Percentiles rank a stretch among this genome's conserved stretches.
These are phyloP conservation scores for Xylocopa sonorina DNA, from an alignment of 1,140 invertebrate species.

Conservation along the genomic window DNA sequence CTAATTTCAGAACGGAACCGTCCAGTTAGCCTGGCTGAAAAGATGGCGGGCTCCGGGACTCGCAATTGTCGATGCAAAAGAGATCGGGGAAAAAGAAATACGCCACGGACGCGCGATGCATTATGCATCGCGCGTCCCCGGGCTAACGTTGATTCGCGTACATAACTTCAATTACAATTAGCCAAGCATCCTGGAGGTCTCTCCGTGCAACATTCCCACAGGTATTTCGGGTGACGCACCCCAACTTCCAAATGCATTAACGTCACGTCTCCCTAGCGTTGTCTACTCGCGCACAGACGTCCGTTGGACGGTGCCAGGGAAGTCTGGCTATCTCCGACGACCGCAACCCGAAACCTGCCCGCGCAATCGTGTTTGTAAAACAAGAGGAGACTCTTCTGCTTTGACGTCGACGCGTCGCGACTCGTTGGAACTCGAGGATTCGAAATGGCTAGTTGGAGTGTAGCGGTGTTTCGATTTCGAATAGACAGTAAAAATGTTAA, in stretches of 20 bases:
- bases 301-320: background rate
- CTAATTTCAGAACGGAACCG: background rate
- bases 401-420: background rate
- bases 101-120: conserved; percentile 23
- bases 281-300: background rate
- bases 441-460: background rate
- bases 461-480: background rate
- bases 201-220: conserved; percentile 39
- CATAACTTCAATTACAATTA: conserved; percentile 52
- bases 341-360: background rate
- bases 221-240: conserved; percentile 42
- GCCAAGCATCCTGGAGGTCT: conserved; percentile 49
- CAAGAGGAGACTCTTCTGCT: background rate
- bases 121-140: conserved; percentile 20
- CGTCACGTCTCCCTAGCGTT: conserved; percentile 11
- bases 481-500: background rate
- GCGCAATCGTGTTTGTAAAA: conserved; percentile 18
- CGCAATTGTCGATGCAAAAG: conserved; percentile 36
- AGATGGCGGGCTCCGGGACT: background rate
- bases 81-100: conserved; percentile 27
- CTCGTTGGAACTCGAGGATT: background rate
- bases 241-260: conserved; percentile 38
- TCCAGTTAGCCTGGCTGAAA: background rate
- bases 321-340: background rate
- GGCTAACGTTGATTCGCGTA: conserved; percentile 46